These are phyloP conservation scores for Regulus satrapa DNA, from an alignment of 2,113 vertebrate species.

Conservation along the genomic window DNA sequence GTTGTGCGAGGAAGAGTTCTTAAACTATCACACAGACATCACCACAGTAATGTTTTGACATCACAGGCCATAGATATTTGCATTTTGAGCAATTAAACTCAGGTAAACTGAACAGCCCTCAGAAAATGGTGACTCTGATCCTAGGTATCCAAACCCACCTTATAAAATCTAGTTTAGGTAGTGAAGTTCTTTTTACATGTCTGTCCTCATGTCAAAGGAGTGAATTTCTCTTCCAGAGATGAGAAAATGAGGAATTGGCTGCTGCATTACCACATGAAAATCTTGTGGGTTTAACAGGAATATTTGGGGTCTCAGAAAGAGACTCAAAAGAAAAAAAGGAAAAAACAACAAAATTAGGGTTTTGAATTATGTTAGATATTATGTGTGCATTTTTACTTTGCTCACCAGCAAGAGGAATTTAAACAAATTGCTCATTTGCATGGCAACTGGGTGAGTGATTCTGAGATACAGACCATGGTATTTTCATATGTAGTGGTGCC, in stretches of 20 bases:
- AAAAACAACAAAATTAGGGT: neutral
- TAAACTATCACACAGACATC: rapidly evolving
- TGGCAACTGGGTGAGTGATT: neutral
- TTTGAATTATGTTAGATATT: neutral
- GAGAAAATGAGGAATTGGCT: neutral
- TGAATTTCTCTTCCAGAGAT: neutral
- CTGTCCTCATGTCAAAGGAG: neutral
- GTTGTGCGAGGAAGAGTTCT: neutral
- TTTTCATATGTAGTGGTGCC: neutral
- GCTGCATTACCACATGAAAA: no score
- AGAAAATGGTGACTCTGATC: neutral
- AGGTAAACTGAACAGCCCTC: neutral
- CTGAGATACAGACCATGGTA: neutral
- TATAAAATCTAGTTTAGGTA: neutral
- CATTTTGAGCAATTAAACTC: neutral
- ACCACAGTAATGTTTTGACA: neutral
- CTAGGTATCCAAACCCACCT: neutral
- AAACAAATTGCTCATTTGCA: neutral
- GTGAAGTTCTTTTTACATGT: neutral
- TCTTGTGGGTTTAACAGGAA: neutral
- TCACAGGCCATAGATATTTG: neutral
- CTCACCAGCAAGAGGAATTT: neutral
- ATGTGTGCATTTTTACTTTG: neutral
- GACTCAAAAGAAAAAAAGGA: neutral
- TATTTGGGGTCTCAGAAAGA: neutral